Evolutionary conservation across 2,888 invertebrate genomes (phyloP).

Genomic region (Conops quadrifasciatus): DNA sequence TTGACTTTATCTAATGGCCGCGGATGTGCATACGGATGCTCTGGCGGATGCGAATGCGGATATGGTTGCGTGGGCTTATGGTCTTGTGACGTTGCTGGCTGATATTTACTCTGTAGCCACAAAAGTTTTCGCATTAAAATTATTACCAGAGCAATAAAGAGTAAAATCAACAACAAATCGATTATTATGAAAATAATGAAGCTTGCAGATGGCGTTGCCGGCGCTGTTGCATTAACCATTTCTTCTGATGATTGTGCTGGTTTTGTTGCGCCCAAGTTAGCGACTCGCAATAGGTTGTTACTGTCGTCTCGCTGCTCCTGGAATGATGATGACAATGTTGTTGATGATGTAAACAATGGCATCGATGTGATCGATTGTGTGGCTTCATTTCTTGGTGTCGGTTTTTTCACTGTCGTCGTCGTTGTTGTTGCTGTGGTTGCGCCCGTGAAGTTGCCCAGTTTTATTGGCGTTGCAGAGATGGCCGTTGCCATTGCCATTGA

Average conservation of each 20-base stretch:
- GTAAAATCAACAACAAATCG: conserved; percentile 72
- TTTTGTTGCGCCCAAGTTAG: conserved; percentile 26
- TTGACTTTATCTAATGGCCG: conserved; percentile 69
- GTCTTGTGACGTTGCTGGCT: neutral
- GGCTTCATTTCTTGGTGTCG: too few relatives aligned
- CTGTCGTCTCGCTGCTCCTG: conserved; percentile 37
- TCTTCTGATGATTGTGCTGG: conserved; percentile 14
- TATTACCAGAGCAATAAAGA: conserved; percentile 75
- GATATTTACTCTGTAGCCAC: conserved; percentile 68
- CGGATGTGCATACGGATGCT: conserved; percentile 38
- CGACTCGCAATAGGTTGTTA: conserved; percentile 21
- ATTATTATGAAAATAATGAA: conserved; percentile 67
- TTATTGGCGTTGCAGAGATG: conserved; percentile 39
- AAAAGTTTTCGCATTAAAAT: conserved; percentile 73
- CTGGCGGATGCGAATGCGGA: conserved; percentile 11
- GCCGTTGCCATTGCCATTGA: conserved; percentile 26
- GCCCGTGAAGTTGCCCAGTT: too few relatives aligned
- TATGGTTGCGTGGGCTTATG: conserved; percentile 32
- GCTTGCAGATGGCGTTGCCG: conserved; percentile 50
- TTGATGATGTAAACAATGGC: conserved; percentile 41
- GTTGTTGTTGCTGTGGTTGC: conserved; percentile 31
- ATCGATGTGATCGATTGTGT: conserved; percentile 12
- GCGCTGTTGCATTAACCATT: conserved; percentile 39
- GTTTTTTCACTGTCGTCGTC: too few relatives aligned
- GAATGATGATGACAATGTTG: conserved; percentile 44